Evolutionary conservation across 2,113 vertebrate species (phyloP), one percentile per base, ranked within the genome.

Genomic region (Syrrhaptes paradoxus): DNA sequence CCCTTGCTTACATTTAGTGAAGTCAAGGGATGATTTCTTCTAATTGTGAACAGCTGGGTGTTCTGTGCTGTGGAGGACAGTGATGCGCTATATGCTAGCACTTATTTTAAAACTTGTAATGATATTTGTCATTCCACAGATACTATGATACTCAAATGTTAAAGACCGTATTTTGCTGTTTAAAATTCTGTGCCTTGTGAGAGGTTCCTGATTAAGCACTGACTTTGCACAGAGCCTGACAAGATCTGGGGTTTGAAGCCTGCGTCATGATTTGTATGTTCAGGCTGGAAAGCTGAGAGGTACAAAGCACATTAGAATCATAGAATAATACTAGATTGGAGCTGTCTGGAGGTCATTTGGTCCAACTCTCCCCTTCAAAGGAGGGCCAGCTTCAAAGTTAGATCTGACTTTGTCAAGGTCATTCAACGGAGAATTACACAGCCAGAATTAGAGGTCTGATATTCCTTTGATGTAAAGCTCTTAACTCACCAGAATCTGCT

Each of bases 391-490:
- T 95, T 97, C 71, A 85, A 89, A 94, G 85, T 82, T 68, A 72
- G 45, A 75, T 75, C 18, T 49, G 72, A 29, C 89, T 87, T 77
- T n/a, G 62, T 68, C 31, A 58, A 63, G 43, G 82, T 51, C n/a
- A 83, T 6, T 9, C 38, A 85, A 48, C 29, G 48, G 63, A 79
- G 58, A 83, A 75, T 76, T 82, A 52, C 5, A 46, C 52, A 78
- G 62, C 21, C 49, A 72, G 65, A 86, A 85, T 82, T 55, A 65
- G 52, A 90, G 86, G 78, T 89, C 57, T 10, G 1, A 65, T 22
- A 38, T 68, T 58, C 38, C 54, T 96, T 89, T 89, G 74, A 94
- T 90, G 78, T 79, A 73, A 92, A 85, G 81, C 81, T 94, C 52
- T 72, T 85, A 67, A 94, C 82, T 26, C 54, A 45, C 62, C 28